These are phyloP conservation scores for Strongylocentrotus purpuratus DNA, from an alignment of 35 echinoderm and acorn worm species.

Conservation along the genomic window DNA sequence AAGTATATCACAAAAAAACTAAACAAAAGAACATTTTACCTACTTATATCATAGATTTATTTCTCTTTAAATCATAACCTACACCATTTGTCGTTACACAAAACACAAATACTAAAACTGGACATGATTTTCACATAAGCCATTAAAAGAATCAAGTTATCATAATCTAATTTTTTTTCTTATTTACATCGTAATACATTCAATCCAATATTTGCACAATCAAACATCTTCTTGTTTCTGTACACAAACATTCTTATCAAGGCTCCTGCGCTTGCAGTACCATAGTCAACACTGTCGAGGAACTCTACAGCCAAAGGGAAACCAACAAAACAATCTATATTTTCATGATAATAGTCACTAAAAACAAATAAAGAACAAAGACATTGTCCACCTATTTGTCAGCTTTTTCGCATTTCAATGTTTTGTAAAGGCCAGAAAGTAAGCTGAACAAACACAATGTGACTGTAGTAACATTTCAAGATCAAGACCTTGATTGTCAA, in stretches of 20 bases:
- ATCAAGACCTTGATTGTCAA: too few species aligned
- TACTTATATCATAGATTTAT: not conserved
- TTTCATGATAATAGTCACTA: not conserved
- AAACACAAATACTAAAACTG: not conserved
- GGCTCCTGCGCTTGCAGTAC: not conserved
- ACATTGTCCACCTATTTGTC: not conserved
- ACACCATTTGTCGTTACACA: not conserved
- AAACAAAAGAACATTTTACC: not conserved
- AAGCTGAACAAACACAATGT: too few species aligned
- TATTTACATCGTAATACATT: not conserved
- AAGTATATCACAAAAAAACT: not conserved
- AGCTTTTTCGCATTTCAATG: not conserved
- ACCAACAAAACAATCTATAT: not conserved
- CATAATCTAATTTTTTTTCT: not conserved
- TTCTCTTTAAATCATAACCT: not conserved
- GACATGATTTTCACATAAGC: not conserved
- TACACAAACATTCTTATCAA: not conserved
- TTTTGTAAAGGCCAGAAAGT: too few species aligned
- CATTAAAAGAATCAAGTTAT: not conserved
- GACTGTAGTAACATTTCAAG: too few species aligned
- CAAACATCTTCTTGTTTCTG: not conserved
- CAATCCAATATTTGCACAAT: not conserved
- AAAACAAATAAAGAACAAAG: not conserved
- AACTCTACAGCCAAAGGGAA: not conserved
- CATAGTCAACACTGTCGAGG: not conserved